phyloP scores from a whole-genome alignment of 2,113 vertebrate genomes.

The Malurus alboscapulatus region DNA sequence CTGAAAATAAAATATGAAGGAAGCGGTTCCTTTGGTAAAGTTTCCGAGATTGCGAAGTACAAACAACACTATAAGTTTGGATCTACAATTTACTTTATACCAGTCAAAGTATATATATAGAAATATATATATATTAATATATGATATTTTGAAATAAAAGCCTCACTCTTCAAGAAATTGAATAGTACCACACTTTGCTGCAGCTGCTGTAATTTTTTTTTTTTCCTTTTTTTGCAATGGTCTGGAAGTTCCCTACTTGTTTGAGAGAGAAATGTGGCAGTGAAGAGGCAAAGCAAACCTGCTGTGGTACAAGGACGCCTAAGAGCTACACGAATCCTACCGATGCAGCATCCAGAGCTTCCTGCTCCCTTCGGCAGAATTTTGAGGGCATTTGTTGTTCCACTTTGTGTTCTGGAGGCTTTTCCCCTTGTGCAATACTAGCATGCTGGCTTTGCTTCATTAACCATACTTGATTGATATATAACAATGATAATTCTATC shows the following conservation, averaged over 20 bases:
- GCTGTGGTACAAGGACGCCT: slow-evolving; percentile 53
- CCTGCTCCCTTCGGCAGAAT: slow-evolving; percentile 52
- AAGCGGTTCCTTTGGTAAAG: slow-evolving; percentile 60
- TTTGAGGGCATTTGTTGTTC: slow-evolving; percentile 63
- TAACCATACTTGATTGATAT: slow-evolving; percentile 76
- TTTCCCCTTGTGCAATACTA: slow-evolving; percentile 76
- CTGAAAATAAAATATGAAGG: slow-evolving; percentile 47
- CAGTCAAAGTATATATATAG: slow-evolving; percentile 71
- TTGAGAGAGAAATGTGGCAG: slow-evolving; percentile 44
- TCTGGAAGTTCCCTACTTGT: slow-evolving; percentile 60
- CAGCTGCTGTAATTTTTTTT: slow-evolving; percentile 51
- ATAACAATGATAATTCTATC: slow-evolving; percentile 68
- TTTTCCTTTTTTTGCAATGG: slow-evolving; percentile 44
- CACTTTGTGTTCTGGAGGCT: slow-evolving; percentile 73
- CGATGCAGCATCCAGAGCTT: slow-evolving; percentile 53
- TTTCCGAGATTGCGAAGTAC: slow-evolving; percentile 52
- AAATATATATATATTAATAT: slow-evolving; percentile 74
- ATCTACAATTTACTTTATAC: slow-evolving; percentile 78
- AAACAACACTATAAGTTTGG: slow-evolving; percentile 64
- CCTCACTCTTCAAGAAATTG: slow-evolving; percentile 72
- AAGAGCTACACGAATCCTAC: slow-evolving; percentile 49
- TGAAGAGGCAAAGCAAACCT: slow-evolving; percentile 44
- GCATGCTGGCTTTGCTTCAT: slow-evolving; percentile 84
- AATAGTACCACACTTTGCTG: slow-evolving; percentile 71
- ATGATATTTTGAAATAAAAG: slow-evolving; percentile 80